Percentiles rank a stretch among this genome's conserved stretches.
These are phyloP conservation scores for Leptoclinus maculatus DNA, from an alignment of 2,797 vertebrate species.

Conservation along the genomic window DNA sequence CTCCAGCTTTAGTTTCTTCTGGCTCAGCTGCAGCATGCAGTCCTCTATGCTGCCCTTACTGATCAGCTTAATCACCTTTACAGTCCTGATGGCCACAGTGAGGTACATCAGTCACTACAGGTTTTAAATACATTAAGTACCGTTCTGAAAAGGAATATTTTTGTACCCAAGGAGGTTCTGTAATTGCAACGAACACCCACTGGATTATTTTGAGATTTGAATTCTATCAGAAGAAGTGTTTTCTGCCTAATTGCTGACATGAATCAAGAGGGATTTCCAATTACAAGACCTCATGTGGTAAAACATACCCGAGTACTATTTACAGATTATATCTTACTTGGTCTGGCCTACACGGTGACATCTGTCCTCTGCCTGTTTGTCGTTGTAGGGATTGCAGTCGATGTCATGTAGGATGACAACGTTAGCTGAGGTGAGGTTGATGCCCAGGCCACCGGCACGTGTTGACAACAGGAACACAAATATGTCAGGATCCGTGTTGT, in stretches of 20 bases:
- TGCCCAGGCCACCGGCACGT: conserved; percentile 95
- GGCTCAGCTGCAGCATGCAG: conserved; percentile 92
- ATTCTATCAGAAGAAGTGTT: neutral
- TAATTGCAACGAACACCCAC: neutral
- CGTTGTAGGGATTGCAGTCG: conserved; percentile 97
- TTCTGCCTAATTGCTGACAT: neutral
- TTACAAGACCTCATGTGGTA: neutral
- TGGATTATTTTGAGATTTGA: neutral
- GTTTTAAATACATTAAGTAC: neutral
- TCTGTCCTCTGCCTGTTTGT: conserved; percentile 98
- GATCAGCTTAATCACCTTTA: conserved; percentile 92
- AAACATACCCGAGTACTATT: neutral
- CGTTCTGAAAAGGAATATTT: neutral
- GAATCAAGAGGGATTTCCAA: neutral
- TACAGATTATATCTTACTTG: conserved; percentile 80
- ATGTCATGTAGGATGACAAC: conserved; percentile 97
- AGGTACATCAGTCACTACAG: neutral
- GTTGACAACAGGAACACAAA: conserved; percentile 97
- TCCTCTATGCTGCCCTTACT: conserved; percentile 94
- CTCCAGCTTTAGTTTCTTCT: conserved; percentile 95
- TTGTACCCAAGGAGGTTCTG: neutral
- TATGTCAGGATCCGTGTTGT: conserved; percentile 93
- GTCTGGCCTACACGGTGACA: conserved; percentile 97
- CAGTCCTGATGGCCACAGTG: conserved; percentile 72
- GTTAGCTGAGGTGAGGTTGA: conserved; percentile 97